phyloP scores from a whole-genome alignment of 2,888 invertebrate species.

The Sinodicranocentrus sp. region DNA sequence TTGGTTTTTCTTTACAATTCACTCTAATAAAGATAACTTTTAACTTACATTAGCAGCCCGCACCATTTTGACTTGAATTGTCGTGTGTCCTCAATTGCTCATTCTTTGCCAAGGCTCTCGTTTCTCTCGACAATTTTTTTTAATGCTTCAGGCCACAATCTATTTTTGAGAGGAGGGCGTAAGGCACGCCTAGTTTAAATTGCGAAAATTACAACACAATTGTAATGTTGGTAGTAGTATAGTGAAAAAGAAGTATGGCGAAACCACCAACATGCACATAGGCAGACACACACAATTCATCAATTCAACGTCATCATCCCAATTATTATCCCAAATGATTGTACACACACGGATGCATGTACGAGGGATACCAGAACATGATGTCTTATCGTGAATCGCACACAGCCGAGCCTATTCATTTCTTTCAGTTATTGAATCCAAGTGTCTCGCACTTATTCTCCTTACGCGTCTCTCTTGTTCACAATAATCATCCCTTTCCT shows the following conservation, averaged over 20 bases:
- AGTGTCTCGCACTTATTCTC: neutral
- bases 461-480: slow-evolving; percentile 16
- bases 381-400: neutral
- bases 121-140: too few relatives aligned
- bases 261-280: slow-evolving; percentile 41
- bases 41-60: neutral
- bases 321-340: slow-evolving; percentile 44
- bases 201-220: slow-evolving; percentile 51
- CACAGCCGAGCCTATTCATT: neutral
- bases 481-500: slow-evolving; percentile 12
- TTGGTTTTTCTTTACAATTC: too few relatives aligned
- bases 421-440: neutral
- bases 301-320: slow-evolving; percentile 27
- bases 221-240: slow-evolving; percentile 25
- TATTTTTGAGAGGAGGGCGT: neutral
- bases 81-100: neutral
- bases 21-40: too few relatives aligned
- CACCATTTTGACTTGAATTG: neutral
- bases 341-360: slow-evolving; percentile 5
- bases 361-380: neutral
- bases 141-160: too few relatives aligned
- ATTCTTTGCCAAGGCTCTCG: neutral
- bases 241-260: slow-evolving; percentile 30
- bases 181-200: slow-evolving; percentile 59
- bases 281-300: slow-evolving; percentile 15